Evolutionary conservation across 2,797 vertebrate genomes (phyloP), one percentile per base, ranked within the genome.

Genomic region (Esox masquinongy): DNA sequence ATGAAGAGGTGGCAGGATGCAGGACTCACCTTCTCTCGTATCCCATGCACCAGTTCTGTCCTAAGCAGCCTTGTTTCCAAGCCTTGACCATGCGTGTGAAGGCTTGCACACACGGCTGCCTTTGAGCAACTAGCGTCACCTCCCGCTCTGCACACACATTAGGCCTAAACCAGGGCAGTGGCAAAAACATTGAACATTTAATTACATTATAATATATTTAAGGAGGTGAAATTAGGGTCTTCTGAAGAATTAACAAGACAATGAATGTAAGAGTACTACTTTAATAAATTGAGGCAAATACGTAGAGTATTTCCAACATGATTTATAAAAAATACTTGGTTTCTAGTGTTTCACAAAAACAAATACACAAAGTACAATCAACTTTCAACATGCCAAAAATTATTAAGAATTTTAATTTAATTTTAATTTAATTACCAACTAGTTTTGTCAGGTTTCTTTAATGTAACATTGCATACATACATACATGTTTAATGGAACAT

Each of bases 41-140:
- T 81, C 94, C 90, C 16, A 92, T 12, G 64, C 98, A 99, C 96
- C 97, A 96, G 0, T 82, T 83, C 80, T 93, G 95, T 17, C 89
- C 90, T 3, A 84, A 86, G 0, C 98, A 99, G 88, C 92, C 95
- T 5, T 95, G 95, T 84, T 91, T 95, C 97, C 97, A 97, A 75
- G 95, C 92, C 63, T 92, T 94, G 80, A 95, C 93, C 47, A 91
- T 82, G 2, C 91, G 95, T 73, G 91, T 94, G 83, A 96, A 94
- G 66, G 95, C 94, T 83, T 90, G 96, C 79, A 95, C 90, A 0
- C 95, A 97, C 0, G 97, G 97, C 91, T 96, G 96, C 88, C 86
- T 94, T 75, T 90, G 96, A 76, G 94, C 93, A 61, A 96, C 95
- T 51, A 96, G 80, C 0, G 84, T 92, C 89, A 96, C 89, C 90